Percentiles rank a stretch among this genome's conserved stretches.
phyloP scores from a whole-genome alignment of 2,113 vertebrate species.

The Telmatochromis brichardi region DNA sequence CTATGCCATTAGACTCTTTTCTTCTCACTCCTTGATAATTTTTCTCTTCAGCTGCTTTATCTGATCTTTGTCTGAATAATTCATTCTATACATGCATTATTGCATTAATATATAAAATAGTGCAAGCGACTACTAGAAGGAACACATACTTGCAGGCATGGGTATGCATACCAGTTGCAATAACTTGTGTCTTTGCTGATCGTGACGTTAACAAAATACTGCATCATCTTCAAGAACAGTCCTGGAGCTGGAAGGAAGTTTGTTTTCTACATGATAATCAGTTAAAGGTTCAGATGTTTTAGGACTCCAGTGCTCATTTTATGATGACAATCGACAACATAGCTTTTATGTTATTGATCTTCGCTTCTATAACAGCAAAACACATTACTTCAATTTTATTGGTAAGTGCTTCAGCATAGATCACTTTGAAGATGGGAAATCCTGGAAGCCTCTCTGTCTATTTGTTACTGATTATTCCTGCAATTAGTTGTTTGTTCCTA shows the following conservation, averaged over 20 bases:
- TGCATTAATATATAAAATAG: not conserved
- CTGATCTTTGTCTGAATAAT: not conserved
- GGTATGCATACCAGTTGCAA: not conserved
- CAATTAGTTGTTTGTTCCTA: not conserved
- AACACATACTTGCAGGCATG: not conserved
- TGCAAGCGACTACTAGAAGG: not conserved
- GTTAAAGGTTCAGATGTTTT: not conserved
- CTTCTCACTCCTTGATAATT: not conserved
- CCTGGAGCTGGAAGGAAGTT: not conserved
- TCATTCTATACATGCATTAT: not conserved
- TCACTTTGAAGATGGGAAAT: not conserved
- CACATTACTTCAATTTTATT: not conserved
- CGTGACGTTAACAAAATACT: not conserved
- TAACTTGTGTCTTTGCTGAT: not conserved
- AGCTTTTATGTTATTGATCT: not conserved
- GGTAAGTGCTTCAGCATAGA: not conserved
- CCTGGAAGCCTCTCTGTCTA: not conserved
- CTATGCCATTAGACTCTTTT: not conserved
- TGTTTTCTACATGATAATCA: not conserved
- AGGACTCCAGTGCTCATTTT: not conserved
- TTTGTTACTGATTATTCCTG: not conserved
- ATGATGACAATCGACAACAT: not conserved
- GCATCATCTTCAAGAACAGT: not conserved
- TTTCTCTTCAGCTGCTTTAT: not conserved
- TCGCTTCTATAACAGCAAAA: not conserved